phyloP scores from a whole-genome alignment of 2,888 invertebrate species.

The Caenorhabditis angaria region DNA sequence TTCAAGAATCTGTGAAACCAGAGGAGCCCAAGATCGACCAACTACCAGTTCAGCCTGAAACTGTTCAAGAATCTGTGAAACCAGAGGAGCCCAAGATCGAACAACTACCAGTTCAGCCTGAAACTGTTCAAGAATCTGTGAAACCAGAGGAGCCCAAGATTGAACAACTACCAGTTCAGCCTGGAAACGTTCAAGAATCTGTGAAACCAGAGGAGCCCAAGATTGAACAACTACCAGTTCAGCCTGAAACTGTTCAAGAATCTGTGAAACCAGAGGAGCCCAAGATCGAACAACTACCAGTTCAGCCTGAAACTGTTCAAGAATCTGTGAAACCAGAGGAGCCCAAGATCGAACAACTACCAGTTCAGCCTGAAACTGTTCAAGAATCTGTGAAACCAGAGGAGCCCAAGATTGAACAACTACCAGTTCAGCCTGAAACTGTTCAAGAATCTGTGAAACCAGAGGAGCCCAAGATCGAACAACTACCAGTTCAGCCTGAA shows the following conservation, averaged over 20 bases:
- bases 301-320: not conserved
- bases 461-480: not conserved
- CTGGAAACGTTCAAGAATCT: slow-evolving; percentile 1
- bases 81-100: slow-evolving; percentile 14
- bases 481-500: slow-evolving; percentile 7
- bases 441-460: slow-evolving; percentile 9
- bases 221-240: not conserved
- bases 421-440: slow-evolving; percentile 15
- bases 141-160: slow-evolving; percentile 14
- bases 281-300: slow-evolving; percentile 5
- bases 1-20: slow-evolving; percentile 18
- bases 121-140: slow-evolving; percentile 7
- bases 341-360: not conserved
- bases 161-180: slow-evolving; percentile 24
- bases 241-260: slow-evolving; percentile 10
- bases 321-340: slow-evolving; percentile 10
- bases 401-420: slow-evolving; percentile 13
- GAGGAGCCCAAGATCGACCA: slow-evolving; percentile 13
- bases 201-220: slow-evolving; percentile 5
- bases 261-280: slow-evolving; percentile 5
- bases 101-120: slow-evolving; percentile 11
- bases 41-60: slow-evolving; percentile 11
- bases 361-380: slow-evolving; percentile 3
- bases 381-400: slow-evolving; percentile 9
- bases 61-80: slow-evolving; percentile 6